Conservation (phyloP, 2,888 invertebrate species). For the Pilophorus perplexus region DNA sequence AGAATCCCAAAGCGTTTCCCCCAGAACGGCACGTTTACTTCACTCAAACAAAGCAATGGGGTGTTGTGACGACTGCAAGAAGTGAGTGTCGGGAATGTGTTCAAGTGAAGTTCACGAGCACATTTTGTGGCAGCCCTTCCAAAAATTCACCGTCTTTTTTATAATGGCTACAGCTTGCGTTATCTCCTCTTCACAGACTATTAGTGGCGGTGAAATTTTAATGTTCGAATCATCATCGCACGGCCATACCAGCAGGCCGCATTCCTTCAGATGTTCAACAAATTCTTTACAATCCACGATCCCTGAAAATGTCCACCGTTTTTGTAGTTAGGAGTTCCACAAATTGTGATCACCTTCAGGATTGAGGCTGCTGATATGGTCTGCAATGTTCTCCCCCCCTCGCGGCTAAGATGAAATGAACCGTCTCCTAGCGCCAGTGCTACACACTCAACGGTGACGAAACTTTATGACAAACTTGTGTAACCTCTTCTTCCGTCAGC, state of each 20-base stretch:
- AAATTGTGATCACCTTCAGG: constrained; percentile 29
- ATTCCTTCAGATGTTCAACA: constrained; percentile 41
- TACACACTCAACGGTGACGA: too few relatives aligned
- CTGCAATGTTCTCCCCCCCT: too few relatives aligned
- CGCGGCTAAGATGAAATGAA: too few relatives aligned
- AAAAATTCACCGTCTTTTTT: constrained; percentile 43
- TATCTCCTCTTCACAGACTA: constrained; percentile 43
- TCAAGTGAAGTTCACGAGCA: constrained; percentile 20
- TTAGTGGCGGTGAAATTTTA: constrained; percentile 42
- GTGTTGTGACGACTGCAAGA: not conserved
- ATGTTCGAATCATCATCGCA: constrained; percentile 36
- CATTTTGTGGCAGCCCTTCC: constrained; percentile 45
- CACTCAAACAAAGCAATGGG: not conserved
- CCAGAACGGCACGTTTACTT: constrained; percentile 1
- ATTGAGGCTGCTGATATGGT: constrained; percentile 9
- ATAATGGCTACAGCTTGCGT: constrained; percentile 45
- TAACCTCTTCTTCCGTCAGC: constrained; percentile 42
- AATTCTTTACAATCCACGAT: constrained; percentile 38
- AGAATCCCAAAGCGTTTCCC: too few relatives aligned
- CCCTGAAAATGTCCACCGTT: too few relatives aligned
- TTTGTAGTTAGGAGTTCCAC: not conserved
- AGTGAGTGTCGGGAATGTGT: not conserved
- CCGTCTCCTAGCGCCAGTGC: too few relatives aligned
- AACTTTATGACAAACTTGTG: too few relatives aligned
- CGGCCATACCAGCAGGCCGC: constrained; percentile 45